Evolutionary conservation across 2,888 invertebrate species (phyloP).

Genomic region (Dorcus hopei): DNA sequence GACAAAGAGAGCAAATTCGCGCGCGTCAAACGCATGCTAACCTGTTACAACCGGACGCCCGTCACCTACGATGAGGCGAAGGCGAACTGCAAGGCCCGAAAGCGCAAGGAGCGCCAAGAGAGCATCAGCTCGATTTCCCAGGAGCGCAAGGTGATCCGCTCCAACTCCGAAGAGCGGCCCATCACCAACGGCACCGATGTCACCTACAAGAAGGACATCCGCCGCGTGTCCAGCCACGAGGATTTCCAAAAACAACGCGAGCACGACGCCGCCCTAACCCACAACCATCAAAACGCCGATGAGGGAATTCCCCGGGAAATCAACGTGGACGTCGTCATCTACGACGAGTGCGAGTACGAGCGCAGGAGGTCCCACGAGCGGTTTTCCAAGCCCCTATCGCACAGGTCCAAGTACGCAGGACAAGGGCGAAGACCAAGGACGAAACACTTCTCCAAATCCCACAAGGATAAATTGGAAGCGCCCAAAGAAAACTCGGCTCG

Average conservation of each 20-base stretch:
- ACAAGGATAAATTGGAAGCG: slow-evolving; percentile 40
- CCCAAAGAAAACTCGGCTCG: slow-evolving; percentile 51
- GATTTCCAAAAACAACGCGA: slow-evolving; percentile 51
- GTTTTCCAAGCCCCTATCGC: slow-evolving; percentile 60
- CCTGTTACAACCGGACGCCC: slow-evolving; percentile 23
- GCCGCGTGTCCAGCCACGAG: slow-evolving; percentile 63
- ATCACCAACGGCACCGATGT: slow-evolving; percentile 40
- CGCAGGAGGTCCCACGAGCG: slow-evolving; percentile 61
- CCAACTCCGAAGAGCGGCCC: slow-evolving; percentile 60
- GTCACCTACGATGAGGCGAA: slow-evolving; percentile 45
- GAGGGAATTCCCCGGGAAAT: slow-evolving; percentile 37
- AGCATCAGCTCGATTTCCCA: slow-evolving; percentile 56
- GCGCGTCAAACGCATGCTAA: slow-evolving; percentile 38
- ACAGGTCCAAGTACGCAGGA: slow-evolving; percentile 51
- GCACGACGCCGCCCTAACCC: slow-evolving; percentile 26
- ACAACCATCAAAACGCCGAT: slow-evolving; percentile 31
- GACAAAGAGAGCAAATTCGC: slow-evolving; percentile 36
- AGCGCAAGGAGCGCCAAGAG: slow-evolving; percentile 64
- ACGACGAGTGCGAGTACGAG: slow-evolving; percentile 62
- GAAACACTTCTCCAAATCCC: slow-evolving; percentile 28
- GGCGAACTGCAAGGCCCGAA: slow-evolving; percentile 50
- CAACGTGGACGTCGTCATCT: slow-evolving; percentile 40
- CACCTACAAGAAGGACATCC: slow-evolving; percentile 43
- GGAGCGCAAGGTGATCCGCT: slow-evolving; percentile 60
- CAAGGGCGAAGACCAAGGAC: slow-evolving; percentile 30